phyloP scores from a whole-genome alignment of 2,888 invertebrate species.

The Unio delphinus region DNA sequence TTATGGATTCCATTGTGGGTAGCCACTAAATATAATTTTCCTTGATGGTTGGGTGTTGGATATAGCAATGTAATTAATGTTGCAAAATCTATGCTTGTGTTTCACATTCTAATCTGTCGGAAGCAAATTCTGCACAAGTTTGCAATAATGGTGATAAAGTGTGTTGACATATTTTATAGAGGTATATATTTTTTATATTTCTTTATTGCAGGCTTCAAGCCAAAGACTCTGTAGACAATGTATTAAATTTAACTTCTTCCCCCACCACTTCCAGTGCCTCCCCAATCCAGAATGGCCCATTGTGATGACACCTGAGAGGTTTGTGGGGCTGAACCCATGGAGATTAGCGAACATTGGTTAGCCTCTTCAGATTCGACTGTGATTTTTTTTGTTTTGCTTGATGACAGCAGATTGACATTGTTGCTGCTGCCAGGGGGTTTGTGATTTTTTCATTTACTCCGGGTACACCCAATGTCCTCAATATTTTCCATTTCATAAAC shows the following conservation, averaged over 20 bases:
- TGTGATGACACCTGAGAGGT: conserved; percentile 34
- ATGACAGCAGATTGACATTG: no score
- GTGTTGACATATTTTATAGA: background rate
- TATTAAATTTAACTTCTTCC: conserved; percentile 15
- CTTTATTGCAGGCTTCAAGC: conserved; percentile 52
- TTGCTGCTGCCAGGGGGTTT: no score
- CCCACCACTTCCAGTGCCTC: conserved; percentile 15
- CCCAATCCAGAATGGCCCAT: conserved; percentile 52
- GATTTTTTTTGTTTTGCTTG: no score
- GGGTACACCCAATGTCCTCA: no score
- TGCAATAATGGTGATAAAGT: background rate
- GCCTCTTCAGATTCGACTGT: background rate
- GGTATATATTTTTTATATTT: background rate
- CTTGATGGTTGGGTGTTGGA: no score
- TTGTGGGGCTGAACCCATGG: conserved; percentile 1
- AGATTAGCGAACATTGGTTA: conserved; percentile 4
- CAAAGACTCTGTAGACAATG: conserved; percentile 54
- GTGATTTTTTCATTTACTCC: no score
- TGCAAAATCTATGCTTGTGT: no score
- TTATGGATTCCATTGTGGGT: no score
- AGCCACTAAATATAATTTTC: no score
- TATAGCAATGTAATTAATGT: no score
- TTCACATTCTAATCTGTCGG: no score
- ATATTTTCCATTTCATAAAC: no score
- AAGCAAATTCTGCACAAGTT: background rate